Evolutionary conservation across 2,113 vertebrate genomes (phyloP).

Genomic region (Grammatotria lemairii): DNA sequence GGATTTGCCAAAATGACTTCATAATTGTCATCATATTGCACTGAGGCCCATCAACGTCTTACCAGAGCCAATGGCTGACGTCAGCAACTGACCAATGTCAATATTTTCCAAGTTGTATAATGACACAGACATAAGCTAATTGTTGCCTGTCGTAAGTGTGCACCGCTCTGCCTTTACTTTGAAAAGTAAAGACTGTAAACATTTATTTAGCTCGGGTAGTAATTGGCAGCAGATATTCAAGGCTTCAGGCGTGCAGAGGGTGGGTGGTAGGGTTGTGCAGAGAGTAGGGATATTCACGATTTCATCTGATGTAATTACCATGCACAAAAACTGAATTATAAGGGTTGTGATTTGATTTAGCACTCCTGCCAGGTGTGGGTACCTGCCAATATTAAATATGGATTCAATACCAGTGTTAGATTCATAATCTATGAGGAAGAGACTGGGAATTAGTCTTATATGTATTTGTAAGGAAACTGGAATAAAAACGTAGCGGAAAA

Average conservation of each 20-base stretch:
- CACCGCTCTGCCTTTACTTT: neutral
- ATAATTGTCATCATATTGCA: constrained; percentile 10
- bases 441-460: neutral
- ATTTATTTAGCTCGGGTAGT: neutral
- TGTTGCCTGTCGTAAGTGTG: neutral
- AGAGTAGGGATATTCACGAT: neutral
- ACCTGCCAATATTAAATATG: neutral
- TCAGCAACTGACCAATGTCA: constrained; percentile 21
- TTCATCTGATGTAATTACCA: neutral
- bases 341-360: neutral
- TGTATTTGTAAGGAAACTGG: neutral
- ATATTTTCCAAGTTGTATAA: neutral
- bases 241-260: neutral
- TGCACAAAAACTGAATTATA: neutral
- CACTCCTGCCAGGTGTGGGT: neutral
- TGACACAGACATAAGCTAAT: neutral
- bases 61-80: constrained; percentile 15
- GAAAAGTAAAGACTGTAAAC: neutral
- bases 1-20: constrained; percentile 13
- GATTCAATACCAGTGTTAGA: neutral
- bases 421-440: neutral
- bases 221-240: neutral
- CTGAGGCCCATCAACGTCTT: neutral
- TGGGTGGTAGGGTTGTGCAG: neutral
- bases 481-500: neutral